Evolutionary conservation across 1,140 invertebrate species (phyloP).

Genomic region (Ceratina calcarata): DNA sequence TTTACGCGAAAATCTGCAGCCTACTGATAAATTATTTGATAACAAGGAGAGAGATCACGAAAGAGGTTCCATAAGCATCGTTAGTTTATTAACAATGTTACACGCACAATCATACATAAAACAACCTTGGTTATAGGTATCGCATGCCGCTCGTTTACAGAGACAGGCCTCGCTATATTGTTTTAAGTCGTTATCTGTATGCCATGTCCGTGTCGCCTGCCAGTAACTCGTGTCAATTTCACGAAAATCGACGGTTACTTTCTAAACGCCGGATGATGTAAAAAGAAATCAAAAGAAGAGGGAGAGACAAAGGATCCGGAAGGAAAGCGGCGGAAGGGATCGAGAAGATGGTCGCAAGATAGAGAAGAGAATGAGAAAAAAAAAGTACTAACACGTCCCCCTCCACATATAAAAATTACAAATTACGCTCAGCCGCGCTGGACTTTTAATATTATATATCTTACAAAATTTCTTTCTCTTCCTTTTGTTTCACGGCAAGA

Average conservation of each 20-base stretch:
- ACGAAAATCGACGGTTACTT: conserved; percentile 35
- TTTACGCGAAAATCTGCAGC: no score
- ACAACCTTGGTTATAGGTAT: conserved; percentile 76
- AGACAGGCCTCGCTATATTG: conserved; percentile 68
- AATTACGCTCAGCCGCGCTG: conserved; percentile 5
- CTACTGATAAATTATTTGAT: no score
- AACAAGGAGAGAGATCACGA: background rate
- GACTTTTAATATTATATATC: conserved; percentile 26
- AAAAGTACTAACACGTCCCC: conserved; percentile 21
- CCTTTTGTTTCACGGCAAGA: background rate
- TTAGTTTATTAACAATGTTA: conserved; percentile 79
- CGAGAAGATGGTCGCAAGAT: conserved; percentile 2
- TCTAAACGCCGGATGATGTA: conserved; percentile 39
- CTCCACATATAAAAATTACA: conserved; percentile 54
- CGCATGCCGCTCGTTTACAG: conserved; percentile 66
- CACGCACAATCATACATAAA: conserved; percentile 79
- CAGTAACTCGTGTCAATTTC: conserved; percentile 39
- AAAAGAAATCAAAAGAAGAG: conserved; percentile 22
- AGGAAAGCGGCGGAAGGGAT: background rate
- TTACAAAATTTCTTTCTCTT: conserved; percentile 34
- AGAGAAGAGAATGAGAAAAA: conserved; percentile 37
- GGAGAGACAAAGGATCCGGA: background rate
- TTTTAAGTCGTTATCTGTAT: conserved; percentile 78
- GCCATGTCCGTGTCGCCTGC: conserved; percentile 70
- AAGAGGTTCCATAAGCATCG: conserved; percentile 75